phyloP scores from a whole-genome alignment of 1,140 invertebrate genomes.

The Cephus cinctus region DNA sequence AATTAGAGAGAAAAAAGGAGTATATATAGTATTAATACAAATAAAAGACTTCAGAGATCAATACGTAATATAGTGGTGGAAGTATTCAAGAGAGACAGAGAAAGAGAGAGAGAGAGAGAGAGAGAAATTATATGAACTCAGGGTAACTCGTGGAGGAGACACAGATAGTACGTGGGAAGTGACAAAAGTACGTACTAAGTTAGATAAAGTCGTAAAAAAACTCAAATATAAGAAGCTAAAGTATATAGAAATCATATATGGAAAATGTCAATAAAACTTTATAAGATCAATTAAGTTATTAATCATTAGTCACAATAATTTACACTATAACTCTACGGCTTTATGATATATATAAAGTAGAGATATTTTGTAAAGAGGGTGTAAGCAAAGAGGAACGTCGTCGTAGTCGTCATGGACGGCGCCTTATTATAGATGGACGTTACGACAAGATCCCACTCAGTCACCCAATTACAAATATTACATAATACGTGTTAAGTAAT shows the following conservation, averaged over 20 bases:
- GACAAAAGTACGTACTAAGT: slow-evolving; percentile 23
- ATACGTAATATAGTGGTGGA: too few relatives aligned
- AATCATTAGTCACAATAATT: slow-evolving; percentile 22
- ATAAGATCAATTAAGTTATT: slow-evolving; percentile 18
- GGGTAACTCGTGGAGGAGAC: slow-evolving; percentile 33
- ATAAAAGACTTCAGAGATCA: too few relatives aligned
- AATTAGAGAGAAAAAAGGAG: slow-evolving; percentile 33
- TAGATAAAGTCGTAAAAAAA: slow-evolving; percentile 24
- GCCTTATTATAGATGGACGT: slow-evolving; percentile 1
- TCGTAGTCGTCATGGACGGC: slow-evolving; percentile 4
- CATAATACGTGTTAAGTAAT: slow-evolving; percentile 21
- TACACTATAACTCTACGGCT: slow-evolving; percentile 29
- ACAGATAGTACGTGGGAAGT: slow-evolving; percentile 36
- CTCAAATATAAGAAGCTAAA: slow-evolving; percentile 34
- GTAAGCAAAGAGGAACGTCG: slow-evolving; percentile 21
- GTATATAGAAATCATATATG: slow-evolving; percentile 28
- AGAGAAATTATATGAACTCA: slow-evolving; percentile 38
- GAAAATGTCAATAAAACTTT: slow-evolving; percentile 17
- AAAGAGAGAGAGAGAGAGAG: slow-evolving; percentile 21
- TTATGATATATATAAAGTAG: slow-evolving; percentile 18
- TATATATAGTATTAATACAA: slow-evolving; percentile 23
- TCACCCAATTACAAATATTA: slow-evolving; percentile 18
- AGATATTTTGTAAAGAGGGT: slow-evolving; percentile 13
- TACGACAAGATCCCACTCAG: slow-evolving; percentile 24
- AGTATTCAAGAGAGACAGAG: too few relatives aligned